phyloP scores from a whole-genome alignment of 1,140 invertebrate genomes.

The Medauroidea extradentata region DNA sequence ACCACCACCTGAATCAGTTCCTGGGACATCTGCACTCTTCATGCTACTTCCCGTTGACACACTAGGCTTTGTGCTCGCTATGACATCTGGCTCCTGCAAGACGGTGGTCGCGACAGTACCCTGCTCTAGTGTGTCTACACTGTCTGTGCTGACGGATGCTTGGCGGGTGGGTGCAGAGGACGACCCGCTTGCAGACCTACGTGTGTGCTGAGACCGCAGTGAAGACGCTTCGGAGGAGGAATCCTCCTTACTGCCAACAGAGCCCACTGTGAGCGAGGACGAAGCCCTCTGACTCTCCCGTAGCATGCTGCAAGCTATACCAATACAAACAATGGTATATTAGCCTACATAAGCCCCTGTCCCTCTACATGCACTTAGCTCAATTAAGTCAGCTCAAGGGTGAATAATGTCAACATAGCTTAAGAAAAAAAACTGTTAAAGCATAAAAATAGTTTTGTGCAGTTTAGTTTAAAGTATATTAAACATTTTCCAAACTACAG shows the following conservation, averaged over 20 bases:
- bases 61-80: slow-evolving; percentile 77
- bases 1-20: background rate
- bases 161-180: background rate
- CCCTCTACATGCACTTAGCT: too few species aligned
- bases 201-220: slow-evolving; percentile 4
- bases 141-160: background rate
- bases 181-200: background rate
- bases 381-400: too few species aligned
- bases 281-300: slow-evolving; percentile 33
- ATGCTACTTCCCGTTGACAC: slow-evolving; percentile 44
- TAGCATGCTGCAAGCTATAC: slow-evolving; percentile 28
- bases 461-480: too few species aligned
- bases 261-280: background rate
- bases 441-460: too few species aligned
- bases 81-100: slow-evolving; percentile 85
- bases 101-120: background rate
- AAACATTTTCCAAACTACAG: too few species aligned
- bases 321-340: too few species aligned
- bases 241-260: slow-evolving; percentile 7
- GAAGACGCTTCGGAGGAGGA: slow-evolving; percentile 10
- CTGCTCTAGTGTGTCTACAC: background rate
- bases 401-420: too few species aligned
- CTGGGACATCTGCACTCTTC: background rate
- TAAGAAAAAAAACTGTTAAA: too few species aligned
- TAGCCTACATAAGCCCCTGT: too few species aligned